phyloP scores from a whole-genome alignment of 2,113 vertebrate species.

The Oncorhynchus gorbuscha region DNA sequence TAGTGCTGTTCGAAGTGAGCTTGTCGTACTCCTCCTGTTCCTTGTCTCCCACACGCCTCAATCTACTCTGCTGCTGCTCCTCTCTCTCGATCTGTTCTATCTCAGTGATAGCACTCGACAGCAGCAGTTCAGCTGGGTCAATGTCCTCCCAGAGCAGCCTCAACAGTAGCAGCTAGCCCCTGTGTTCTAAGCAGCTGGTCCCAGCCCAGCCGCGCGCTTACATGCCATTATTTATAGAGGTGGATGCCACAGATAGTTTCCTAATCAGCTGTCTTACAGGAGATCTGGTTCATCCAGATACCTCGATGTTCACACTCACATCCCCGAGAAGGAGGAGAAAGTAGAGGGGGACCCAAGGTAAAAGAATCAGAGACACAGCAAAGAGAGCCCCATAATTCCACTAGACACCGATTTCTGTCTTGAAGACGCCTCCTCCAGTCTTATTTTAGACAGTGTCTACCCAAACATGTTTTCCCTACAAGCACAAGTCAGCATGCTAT shows the following conservation, averaged over 20 bases:
- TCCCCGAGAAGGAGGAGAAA: constrained; percentile 32
- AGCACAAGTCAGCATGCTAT: not conserved
- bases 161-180: constrained; percentile 44
- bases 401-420: not conserved
- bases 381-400: constrained; percentile 9
- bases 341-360: constrained; percentile 24
- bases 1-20: constrained; percentile 15
- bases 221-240: constrained; percentile 82
- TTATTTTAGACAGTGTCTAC: constrained; percentile 3
- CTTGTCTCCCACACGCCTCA: constrained; percentile 27
- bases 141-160: constrained; percentile 48
- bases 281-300: constrained; percentile 42
- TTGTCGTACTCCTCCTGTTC: constrained; percentile 7
- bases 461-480: not conserved
- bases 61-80: constrained; percentile 27
- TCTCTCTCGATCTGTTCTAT: constrained; percentile 10
- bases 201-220: constrained; percentile 45
- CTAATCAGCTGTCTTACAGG: constrained; percentile 75
- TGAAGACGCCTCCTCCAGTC: constrained; percentile 4
- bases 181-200: constrained; percentile 59
- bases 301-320: constrained; percentile 46
- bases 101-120: not conserved
- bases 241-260: constrained; percentile 78
- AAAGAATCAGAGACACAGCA: constrained; percentile 10
- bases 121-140: constrained; percentile 23